phyloP scores from a whole-genome alignment of 2,888 invertebrate species.

The Dioctria rufipes region DNA sequence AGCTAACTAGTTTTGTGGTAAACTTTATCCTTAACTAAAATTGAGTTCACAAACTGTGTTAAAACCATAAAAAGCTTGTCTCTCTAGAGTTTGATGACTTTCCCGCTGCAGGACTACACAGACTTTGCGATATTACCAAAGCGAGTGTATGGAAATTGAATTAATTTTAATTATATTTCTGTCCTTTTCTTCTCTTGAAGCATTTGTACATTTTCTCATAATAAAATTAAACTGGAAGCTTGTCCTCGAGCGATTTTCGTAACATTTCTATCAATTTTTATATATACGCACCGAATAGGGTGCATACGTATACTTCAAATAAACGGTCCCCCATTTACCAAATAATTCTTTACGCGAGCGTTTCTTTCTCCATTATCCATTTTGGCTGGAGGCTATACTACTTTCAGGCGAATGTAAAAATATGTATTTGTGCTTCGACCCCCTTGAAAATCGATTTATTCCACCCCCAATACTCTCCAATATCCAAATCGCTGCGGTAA shows the following conservation, averaged over 20 bases:
- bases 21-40: constrained; percentile 41
- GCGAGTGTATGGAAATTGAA: constrained; percentile 17
- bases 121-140: not conserved
- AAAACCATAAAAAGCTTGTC: constrained; percentile 26
- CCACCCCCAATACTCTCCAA: not conserved
- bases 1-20: no score
- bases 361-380: not conserved
- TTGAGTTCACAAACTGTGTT: constrained; percentile 30
- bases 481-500: not conserved
- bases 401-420: constrained; percentile 45
- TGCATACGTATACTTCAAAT: not conserved
- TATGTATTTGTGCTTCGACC: not conserved
- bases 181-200: not conserved
- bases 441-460: constrained; percentile 30
- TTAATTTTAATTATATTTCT: constrained; percentile 24
- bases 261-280: not conserved
- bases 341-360: not conserved
- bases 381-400: constrained; percentile 1
- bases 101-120: no score
- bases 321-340: constrained; percentile 18
- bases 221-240: not conserved
- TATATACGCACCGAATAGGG: not conserved
- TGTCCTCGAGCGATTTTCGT: not conserved
- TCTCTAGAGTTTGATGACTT: not conserved
- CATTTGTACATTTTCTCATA: constrained; percentile 28